Base-by-base conservation (phyloP, 2,888 invertebrate species). In the Acronicta leporina region DNA sequence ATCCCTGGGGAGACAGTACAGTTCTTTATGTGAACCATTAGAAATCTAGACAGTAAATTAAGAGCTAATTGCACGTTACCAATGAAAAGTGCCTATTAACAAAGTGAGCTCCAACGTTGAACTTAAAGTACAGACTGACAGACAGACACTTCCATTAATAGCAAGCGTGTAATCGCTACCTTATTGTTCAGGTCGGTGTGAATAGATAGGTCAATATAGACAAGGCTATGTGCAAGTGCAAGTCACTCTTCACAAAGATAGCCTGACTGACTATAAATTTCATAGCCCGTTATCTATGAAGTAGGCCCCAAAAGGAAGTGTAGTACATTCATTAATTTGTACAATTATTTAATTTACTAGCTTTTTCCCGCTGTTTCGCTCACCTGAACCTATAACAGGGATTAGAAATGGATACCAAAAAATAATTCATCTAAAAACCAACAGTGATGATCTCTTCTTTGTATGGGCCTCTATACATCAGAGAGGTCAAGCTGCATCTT, bases 81-180 rank as follows among this genome's bases (percentile, higher is more conserved):
- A 55, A 55, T 66, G 56, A 62, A 62, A 51, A 58, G 57, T 52
- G 44, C 57, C 35, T 54, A 47, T 30, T 11, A 48, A 70, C 52
- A 63, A 65, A 65, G 55, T 35, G 25, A 47, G 35, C 60, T 47
- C 41, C 38, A 46, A 35, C 41, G 46, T 46, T 47, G 43, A 57
- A 38, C 50, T 56, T 52, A 46, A 61, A 63, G 52, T 50, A 46
- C 10, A 45, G 55, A 41, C 63, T 78, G 78, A 75, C 69, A 66
- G 78, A 75, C 69, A 66, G 67, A 59, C 77, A 67, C 63, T 70
- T 74, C 68, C 64, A 75, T 74, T 77, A 79, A 66, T 63, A 64
- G 52, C 9, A 51, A 48, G 40, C 53, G 25, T 66, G 57, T 79
- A 76, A 76, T 75, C 52, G 50, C 58, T 45, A 49, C 43, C 44